Conservation (phyloP, 2,888 invertebrate species). For the Schizaphis graminum region DNA sequence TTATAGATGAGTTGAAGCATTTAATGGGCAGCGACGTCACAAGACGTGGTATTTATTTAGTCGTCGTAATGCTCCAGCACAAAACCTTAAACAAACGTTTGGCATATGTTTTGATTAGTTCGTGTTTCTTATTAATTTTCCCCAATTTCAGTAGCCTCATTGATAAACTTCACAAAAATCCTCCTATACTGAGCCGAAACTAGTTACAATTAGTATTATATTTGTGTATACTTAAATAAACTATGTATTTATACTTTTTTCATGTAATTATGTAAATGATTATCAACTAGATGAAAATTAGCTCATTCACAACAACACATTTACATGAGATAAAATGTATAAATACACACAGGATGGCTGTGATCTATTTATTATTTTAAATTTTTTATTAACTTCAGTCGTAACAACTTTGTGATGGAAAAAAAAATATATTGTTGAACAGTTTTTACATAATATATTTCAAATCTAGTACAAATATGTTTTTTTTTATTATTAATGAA, state of each 20-base stretch:
- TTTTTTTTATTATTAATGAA: constrained; percentile 30
- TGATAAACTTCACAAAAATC: constrained; percentile 65
- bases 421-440: constrained; percentile 1
- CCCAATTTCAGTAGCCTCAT: constrained; percentile 71
- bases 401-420: not conserved
- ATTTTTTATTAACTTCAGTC: not conserved
- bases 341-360: not conserved
- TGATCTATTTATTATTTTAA: not conserved
- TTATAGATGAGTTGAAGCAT: constrained; percentile 87
- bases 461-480: constrained; percentile 39
- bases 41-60: constrained; percentile 83
- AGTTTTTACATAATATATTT: constrained; percentile 50
- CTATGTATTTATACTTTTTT: not conserved
- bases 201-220: not conserved
- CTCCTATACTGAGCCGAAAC: constrained; percentile 49
- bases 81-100: constrained; percentile 87
- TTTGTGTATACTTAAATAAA: not conserved
- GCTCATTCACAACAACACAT: not conserved
- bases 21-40: constrained; percentile 92
- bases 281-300: not conserved
- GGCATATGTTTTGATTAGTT: constrained; percentile 86
- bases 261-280: not conserved
- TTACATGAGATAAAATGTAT: not conserved
- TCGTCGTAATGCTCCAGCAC: constrained; percentile 91
- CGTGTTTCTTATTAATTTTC: constrained; percentile 82